phyloP scores from a whole-genome alignment of 2,797 vertebrate genomes.

The Melopsittacus undulatus region DNA sequence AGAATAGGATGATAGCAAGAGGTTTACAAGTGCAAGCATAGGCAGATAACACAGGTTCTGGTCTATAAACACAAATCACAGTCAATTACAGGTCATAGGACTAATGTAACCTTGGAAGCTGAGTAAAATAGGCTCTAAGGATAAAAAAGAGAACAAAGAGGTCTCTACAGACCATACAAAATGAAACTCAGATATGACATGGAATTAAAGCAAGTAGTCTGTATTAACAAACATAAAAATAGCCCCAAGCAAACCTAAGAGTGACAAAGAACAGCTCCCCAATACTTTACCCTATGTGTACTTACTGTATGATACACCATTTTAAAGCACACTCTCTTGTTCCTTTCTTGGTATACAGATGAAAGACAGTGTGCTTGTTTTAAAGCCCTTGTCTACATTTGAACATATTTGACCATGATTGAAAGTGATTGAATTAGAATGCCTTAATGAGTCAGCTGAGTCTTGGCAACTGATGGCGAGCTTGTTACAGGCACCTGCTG shows the following conservation, averaged over 20 bases:
- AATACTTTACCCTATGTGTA: background rate
- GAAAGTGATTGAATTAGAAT: background rate
- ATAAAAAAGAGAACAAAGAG: background rate
- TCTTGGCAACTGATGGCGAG: background rate
- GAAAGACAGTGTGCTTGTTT: background rate
- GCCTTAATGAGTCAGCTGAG: background rate
- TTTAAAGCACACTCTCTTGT: background rate
- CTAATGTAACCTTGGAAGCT: background rate
- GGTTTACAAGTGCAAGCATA: background rate
- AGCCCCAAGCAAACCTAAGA: background rate
- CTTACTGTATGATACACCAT: background rate
- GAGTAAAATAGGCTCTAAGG: background rate
- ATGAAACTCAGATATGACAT: background rate
- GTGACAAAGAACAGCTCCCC: background rate
- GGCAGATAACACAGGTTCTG: background rate
- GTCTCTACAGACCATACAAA: background rate
- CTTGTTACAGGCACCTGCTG: background rate
- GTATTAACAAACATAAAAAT: background rate
- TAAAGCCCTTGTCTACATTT: background rate
- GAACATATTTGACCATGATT: rapidly evolving
- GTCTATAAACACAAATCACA: background rate
- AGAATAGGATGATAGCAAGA: background rate
- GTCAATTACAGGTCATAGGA: background rate
- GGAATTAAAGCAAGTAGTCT: background rate
- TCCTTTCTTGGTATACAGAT: background rate